Evolutionary conservation across 2,113 vertebrate genomes (phyloP).

Genomic region (Genyomyrus donnyi): DNA sequence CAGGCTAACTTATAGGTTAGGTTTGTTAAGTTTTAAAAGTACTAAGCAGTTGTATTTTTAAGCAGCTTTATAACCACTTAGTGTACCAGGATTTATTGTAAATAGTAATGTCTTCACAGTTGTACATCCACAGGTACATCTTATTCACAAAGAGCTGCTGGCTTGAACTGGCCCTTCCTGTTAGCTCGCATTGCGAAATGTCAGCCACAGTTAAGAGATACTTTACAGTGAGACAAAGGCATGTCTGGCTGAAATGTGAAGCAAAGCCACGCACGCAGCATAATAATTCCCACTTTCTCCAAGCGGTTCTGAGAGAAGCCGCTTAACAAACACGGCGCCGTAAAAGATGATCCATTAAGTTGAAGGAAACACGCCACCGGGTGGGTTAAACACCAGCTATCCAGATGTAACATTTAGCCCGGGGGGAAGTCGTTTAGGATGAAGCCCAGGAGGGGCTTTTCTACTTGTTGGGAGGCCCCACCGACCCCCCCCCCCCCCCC

Average conservation of each 20-base stretch:
- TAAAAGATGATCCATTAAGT: neutral
- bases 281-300: neutral
- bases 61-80: neutral
- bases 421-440: constrained; percentile 58
- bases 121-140: neutral
- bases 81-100: neutral
- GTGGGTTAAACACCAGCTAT: constrained; percentile 60
- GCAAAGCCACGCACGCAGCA: neutral
- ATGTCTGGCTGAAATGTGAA: neutral
- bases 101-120: neutral
- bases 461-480: constrained; percentile 53
- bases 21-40: neutral
- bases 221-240: neutral
- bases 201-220: neutral
- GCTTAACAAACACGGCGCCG: neutral
- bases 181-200: neutral
- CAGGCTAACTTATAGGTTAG: neutral
- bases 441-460: constrained; percentile 58
- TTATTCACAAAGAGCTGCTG: neutral
- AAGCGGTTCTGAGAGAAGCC: neutral
- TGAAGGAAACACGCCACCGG: neutral
- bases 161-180: neutral
- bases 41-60: neutral
- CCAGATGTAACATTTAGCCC: constrained; percentile 62
- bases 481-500: no score